Conservation (phyloP, 2,888 invertebrate species). For the Galerucella calmariensis region DNA sequence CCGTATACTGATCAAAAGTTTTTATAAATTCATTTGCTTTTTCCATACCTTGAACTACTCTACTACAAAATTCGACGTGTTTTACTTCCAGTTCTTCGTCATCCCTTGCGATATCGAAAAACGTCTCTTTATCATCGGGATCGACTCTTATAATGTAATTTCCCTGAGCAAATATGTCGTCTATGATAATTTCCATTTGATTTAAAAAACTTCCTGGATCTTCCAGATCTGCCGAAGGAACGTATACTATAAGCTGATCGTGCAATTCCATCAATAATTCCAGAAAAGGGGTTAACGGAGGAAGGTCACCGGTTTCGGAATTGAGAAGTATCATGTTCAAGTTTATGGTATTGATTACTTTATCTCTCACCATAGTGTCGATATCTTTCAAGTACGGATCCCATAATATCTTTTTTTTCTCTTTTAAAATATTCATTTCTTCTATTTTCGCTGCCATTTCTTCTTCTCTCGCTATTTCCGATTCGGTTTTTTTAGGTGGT, state of each 20-base stretch:
- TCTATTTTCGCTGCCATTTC: constrained; percentile 64
- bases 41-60: constrained; percentile 58
- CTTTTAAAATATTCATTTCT: constrained; percentile 57
- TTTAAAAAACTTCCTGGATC: constrained; percentile 75
- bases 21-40: constrained; percentile 63
- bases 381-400: constrained; percentile 50
- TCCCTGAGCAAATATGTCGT: constrained; percentile 82
- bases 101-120: constrained; percentile 69
- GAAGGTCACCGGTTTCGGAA: constrained; percentile 67
- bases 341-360: constrained; percentile 36
- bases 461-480: constrained; percentile 46
- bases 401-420: constrained; percentile 59
- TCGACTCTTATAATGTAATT: constrained; percentile 76
- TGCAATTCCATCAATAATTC: constrained; percentile 80
- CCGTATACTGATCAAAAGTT: constrained; percentile 75
- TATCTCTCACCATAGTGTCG: constrained; percentile 63
- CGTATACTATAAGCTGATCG: constrained; percentile 78
- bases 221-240: constrained; percentile 78
- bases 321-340: constrained; percentile 68
- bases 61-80: constrained; percentile 60
- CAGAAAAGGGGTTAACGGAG: constrained; percentile 72
- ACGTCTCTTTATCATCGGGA: constrained; percentile 63
- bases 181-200: constrained; percentile 76
- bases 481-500: constrained; percentile 49
- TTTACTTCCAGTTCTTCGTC: constrained; percentile 67